These are phyloP conservation scores for Macropus fuliginosus DNA, from an alignment of 2,797 vertebrate species.

Conservation along the genomic window DNA sequence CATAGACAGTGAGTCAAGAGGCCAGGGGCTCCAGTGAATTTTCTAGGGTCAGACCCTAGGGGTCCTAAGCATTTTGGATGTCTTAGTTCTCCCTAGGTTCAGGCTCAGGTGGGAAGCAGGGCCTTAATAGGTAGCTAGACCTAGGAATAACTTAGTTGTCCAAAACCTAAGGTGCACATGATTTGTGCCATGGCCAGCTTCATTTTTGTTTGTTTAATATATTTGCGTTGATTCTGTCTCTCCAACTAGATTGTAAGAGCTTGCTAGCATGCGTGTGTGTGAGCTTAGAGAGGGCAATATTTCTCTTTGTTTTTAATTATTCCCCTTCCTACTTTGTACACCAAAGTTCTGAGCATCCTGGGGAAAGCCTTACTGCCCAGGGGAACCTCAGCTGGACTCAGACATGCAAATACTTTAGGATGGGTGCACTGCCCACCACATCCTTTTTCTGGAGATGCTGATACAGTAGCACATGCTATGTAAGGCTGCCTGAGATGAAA, in stretches of 20 bases:
- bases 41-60: background rate
- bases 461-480: background rate
- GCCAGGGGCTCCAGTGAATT: background rate
- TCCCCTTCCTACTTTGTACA: background rate
- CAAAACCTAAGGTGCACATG: background rate
- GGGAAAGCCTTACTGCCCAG: background rate
- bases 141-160: background rate
- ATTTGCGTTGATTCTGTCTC: background rate
- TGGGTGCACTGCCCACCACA: background rate
- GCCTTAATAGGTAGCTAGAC: background rate
- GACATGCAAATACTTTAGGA: background rate
- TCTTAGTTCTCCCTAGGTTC: background rate
- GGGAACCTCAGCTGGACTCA: background rate
- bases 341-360: background rate
- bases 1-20: background rate
- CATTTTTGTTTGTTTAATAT: background rate
- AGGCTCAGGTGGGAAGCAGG: background rate
- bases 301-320: background rate
- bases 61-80: background rate
- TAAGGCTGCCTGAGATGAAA: background rate
- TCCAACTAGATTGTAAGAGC: background rate
- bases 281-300: background rate
- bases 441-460: background rate
- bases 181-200: background rate
- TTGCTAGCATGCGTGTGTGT: background rate